These are phyloP conservation scores for rabbit (Oryctolagus cuniculus) DNA, from an alignment of 2,113 vertebrate species.

Conservation along the genomic window DNA sequence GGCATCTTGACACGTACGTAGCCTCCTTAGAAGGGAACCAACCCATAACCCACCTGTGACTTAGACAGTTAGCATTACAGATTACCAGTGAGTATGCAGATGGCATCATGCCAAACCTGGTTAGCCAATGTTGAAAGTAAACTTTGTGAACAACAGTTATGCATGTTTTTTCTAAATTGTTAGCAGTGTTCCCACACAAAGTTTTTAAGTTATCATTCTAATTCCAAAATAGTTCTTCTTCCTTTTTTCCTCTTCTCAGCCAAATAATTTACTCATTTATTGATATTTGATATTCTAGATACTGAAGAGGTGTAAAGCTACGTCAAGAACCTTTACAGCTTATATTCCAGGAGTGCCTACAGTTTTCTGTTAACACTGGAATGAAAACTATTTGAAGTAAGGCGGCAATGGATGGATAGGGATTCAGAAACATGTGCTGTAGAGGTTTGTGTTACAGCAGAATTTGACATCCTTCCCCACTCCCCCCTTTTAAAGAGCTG, in stretches of 20 bases:
- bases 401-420: neutral
- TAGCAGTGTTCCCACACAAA: neutral
- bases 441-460: constrained; percentile 17
- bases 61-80: neutral
- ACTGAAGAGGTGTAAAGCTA: neutral
- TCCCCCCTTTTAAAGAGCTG: neutral
- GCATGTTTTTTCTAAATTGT: constrained; percentile 17
- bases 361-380: neutral
- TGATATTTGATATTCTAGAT: constrained; percentile 17
- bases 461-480: neutral
- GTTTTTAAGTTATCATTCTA: constrained; percentile 11
- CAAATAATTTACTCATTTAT: constrained; percentile 37
- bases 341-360: neutral
- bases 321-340: constrained; percentile 41
- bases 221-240: constrained; percentile 37
- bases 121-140: constrained; percentile 46
- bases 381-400: constrained; percentile 32
- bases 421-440: neutral
- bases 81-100: neutral
- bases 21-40: neutral
- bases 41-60: neutral
- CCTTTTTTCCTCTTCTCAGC: neutral
- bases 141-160: constrained; percentile 25
- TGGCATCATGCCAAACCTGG: neutral
- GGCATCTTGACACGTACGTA: neutral